Base-by-base conservation (phyloP, 2,888 invertebrate genomes). In the Platycheirus rosarum region DNA sequence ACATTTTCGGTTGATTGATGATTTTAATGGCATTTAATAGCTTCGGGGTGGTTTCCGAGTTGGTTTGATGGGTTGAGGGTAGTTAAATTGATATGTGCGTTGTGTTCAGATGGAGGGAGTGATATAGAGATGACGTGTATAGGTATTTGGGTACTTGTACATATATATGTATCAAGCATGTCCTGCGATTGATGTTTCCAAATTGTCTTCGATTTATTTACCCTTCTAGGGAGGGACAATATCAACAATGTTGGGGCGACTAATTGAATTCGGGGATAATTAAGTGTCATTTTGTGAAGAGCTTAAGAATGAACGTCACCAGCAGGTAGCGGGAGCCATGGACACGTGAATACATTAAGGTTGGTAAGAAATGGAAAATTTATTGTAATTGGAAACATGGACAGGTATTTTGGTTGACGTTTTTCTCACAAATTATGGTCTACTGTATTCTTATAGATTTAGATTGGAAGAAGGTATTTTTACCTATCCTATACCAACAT, bases 21-120 rank as follows among this genome's bases (percentile, higher is more conserved):
- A 73, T 76, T 82, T 82, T 82, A 77, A 82, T 82, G 82, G 71
- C 71, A 71, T 70, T 76, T 76, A 82, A 82, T 82, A 75, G 82
- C 71, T 55, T 73, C 42, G 35, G 77, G 82, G 71, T 68, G 73
- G 73, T 68, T 82, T 40, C 66, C 16, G 32, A 37, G 35, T 53
- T 62, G 71, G 40, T 60, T 65, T 32, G 53, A 71, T 80, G 69
- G 69, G 29, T 35, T 51, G 60, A 40, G 53, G 70, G 62, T 55
- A 66, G 62, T 70, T 75, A 53, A 80, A 75, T 75, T 76, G 70
- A 82, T 71, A 82, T 71, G 53, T 63, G 69, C 63, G 8, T 48
- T 8, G 20, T 32, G 35, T 20, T 2, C 8, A 42, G 18, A 48
- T 29, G 16, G 6, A 42, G 4, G 23, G 7, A 16, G 8, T 1